A percentile compares a stretch with the other conserved stretches of the same genome.
These are phyloP conservation scores for Copsychus sechellarum DNA, from an alignment of 2,113 vertebrate genomes.

Conservation along the genomic window DNA sequence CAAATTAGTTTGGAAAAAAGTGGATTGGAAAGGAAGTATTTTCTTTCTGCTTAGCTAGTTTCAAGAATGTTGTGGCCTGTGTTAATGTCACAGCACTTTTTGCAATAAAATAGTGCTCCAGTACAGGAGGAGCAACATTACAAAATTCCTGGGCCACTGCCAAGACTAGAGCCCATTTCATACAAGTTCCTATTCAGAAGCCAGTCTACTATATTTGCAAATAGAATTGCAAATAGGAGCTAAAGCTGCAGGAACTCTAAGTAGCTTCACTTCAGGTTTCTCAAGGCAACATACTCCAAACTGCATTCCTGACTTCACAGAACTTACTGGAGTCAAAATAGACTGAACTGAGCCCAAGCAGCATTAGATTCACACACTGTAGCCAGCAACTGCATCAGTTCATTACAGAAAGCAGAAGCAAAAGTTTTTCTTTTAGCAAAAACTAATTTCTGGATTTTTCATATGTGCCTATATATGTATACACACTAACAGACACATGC, in stretches of 20 bases:
- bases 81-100: background rate
- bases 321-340: background rate
- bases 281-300: background rate
- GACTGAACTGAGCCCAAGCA: background rate
- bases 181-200: conserved; percentile 43
- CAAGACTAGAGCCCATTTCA: conserved; percentile 25
- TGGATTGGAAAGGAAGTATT: background rate
- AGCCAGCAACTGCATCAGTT: background rate
- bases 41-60: conserved; percentile 4
- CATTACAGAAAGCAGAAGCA: background rate
- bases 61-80: conserved; percentile 10
- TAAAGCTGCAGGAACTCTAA: background rate
- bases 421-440: too few species aligned
- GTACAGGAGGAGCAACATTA: conserved; percentile 20
- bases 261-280: background rate
- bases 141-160: conserved; percentile 25
- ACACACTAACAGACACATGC: rapidly evolving
- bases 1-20: background rate
- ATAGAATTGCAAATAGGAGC: conserved; percentile 2
- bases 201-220: background rate
- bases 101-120: conserved; percentile 18
- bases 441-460: background rate
- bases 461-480: rapidly evolving
- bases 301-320: background rate
- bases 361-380: background rate